These are phyloP conservation scores for Zoroaster sp. DNA, from an alignment of 53 echinoderm and acorn worm species.

Conservation along the genomic window DNA sequence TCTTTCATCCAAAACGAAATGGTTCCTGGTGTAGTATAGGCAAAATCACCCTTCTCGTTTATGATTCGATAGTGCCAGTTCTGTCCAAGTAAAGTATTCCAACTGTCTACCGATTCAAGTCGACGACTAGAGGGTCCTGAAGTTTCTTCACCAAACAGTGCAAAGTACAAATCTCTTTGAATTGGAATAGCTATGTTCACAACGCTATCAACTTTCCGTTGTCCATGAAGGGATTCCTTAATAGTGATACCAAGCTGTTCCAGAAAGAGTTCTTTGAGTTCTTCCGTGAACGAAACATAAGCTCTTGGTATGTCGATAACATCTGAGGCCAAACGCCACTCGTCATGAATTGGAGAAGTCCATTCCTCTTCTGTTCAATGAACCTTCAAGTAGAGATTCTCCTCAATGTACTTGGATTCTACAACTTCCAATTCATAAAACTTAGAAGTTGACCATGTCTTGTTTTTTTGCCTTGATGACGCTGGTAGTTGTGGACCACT, in stretches of 20 bases:
- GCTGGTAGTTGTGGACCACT: slow-evolving; percentile 2
- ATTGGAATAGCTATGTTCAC: not conserved
- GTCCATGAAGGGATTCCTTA: slow-evolving; percentile 8
- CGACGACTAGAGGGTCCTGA: not conserved
- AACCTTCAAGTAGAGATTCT: not conserved
- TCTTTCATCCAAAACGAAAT: slow-evolving; percentile 35
- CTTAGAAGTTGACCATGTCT: slow-evolving; percentile 12
- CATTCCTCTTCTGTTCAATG: slow-evolving; percentile 9
- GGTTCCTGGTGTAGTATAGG: slow-evolving; percentile 19
- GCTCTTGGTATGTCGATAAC: not conserved
- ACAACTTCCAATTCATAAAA: not conserved
- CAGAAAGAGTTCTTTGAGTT: not conserved
- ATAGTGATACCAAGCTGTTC: not conserved
- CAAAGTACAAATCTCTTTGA: not conserved
- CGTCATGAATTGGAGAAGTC: not conserved
- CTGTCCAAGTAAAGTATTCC: slow-evolving; percentile 3
- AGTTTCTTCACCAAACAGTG: not conserved
- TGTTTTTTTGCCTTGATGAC: not conserved
- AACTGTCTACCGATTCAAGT: not conserved
- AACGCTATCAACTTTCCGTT: slow-evolving; percentile 25
- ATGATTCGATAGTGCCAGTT: slow-evolving; percentile 28
- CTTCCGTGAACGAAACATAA: not conserved
- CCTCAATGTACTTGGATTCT: not conserved
- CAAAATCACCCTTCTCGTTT: slow-evolving; percentile 35
- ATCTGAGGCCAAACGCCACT: slow-evolving; percentile 8